These are phyloP conservation scores for Trogon surrucura DNA, from an alignment of 2,113 vertebrate genomes.

Conservation along the genomic window DNA sequence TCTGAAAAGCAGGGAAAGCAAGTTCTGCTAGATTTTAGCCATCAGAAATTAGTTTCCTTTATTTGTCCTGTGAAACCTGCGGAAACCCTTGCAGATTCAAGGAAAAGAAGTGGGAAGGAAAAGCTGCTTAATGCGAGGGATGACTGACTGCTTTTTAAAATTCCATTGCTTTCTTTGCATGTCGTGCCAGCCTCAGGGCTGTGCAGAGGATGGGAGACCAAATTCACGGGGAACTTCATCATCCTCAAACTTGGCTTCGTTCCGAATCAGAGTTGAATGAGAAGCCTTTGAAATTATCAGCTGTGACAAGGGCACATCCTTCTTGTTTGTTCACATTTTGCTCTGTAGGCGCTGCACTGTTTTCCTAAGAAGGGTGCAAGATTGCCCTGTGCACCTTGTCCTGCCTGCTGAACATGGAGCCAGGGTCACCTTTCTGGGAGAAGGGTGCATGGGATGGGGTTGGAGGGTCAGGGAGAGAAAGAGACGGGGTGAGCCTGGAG, in stretches of 20 bases:
- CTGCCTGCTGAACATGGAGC: neutral
- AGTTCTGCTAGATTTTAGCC: neutral
- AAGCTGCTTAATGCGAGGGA: neutral
- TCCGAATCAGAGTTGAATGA: neutral
- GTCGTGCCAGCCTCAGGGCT: neutral
- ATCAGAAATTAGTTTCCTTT: neutral
- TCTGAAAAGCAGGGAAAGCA: neutral
- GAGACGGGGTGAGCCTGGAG: neutral
- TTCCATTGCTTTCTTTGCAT: rapidly evolving
- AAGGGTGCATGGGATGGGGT: neutral
- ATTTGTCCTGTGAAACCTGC: neutral
- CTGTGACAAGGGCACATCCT: constrained; percentile 9
- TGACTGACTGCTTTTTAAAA: neutral
- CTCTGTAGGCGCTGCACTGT: neutral
- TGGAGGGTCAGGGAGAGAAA: neutral
- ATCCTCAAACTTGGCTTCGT: neutral
- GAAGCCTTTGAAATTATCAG: neutral
- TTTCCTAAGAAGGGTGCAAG: neutral
- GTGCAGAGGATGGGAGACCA: neutral
- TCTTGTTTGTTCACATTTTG: neutral
- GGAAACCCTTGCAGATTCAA: neutral
- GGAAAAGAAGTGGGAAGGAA: neutral
- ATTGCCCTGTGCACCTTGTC: neutral
- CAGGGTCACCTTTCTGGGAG: neutral
- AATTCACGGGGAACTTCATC: neutral